phyloP scores from a whole-genome alignment of 2,888 invertebrate species.

The Watsonalla cultraria region DNA sequence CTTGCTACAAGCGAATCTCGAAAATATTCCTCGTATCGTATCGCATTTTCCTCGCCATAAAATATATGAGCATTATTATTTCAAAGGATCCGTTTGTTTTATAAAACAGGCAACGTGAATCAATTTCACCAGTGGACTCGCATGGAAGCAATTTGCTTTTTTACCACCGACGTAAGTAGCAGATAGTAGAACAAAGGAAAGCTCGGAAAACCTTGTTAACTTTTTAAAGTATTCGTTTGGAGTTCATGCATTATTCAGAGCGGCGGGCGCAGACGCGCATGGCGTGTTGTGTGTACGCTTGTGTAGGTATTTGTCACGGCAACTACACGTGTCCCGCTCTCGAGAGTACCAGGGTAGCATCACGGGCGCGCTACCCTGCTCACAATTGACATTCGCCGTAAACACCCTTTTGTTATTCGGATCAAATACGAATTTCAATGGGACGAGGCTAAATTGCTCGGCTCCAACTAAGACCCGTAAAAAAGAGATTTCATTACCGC shows the following conservation, averaged over 20 bases:
- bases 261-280: slow-evolving; percentile 38
- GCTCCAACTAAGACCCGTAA: slow-evolving; percentile 53
- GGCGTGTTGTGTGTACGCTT: slow-evolving; percentile 6
- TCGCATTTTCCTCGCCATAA: too few species aligned
- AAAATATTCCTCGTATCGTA: too few species aligned
- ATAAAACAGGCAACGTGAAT: slow-evolving; percentile 19
- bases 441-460: slow-evolving; percentile 67
- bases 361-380: slow-evolving; percentile 48
- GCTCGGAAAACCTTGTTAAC: slow-evolving; percentile 73
- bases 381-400: slow-evolving; percentile 68
- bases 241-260: slow-evolving; percentile 69
- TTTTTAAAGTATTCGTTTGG: slow-evolving; percentile 72
- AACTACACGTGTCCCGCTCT: slow-evolving; percentile 41
- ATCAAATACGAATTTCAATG: slow-evolving; percentile 72
- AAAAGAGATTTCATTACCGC: slow-evolving; percentile 65
- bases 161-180: slow-evolving; percentile 43
- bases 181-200: slow-evolving; percentile 70
- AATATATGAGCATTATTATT: too few species aligned
- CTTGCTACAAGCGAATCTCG: too few species aligned
- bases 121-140: slow-evolving; percentile 35
- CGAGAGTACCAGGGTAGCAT: slow-evolving; percentile 38
- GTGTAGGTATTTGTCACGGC: slow-evolving; percentile 38
- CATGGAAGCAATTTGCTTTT: slow-evolving; percentile 63
- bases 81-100: too few species aligned
- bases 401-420: slow-evolving; percentile 64